Evolutionary conservation across 35 echinoderm and acorn worm genomes (phyloP), one percentile per base, ranked within the genome.

Genomic region (Ptychodera flava): DNA sequence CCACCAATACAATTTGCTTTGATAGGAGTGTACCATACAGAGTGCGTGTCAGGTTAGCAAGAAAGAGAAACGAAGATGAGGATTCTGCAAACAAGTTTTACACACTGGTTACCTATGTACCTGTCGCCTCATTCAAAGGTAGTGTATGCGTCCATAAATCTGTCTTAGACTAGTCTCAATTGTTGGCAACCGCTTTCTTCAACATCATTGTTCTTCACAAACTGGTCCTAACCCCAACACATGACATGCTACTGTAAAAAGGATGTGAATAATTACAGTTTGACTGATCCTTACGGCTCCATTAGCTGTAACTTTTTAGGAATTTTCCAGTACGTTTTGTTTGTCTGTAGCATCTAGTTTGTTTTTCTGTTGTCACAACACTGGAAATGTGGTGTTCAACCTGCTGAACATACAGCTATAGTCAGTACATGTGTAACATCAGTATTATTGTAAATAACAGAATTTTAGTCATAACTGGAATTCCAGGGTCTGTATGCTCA

Each of bases 21-120:
- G 32, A 77, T 84, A 97, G 95, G 95, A 97, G 95, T 89, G 95
- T 97, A n/a, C 95, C 95, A 37, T 89, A 81, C 92, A 97, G 95
- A 84, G 95, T 97, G 75, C 90, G 95, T 84, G 95, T 97, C 28
- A 91, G 95, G 36, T 87, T 97, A 76, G 95, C 95, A 83, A 97
- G 95, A 64, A 97, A 97, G 84, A 90, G 95, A 77, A 97, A 97
- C 36, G 95, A 97, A 84, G 95, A 97, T 93, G 95, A 97, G 82
- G 95, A 97, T 77, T 97, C 95, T 34, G 89, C 92, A 82, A 89
- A 97, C 85, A 97, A 97, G 35, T 89, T 97, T 22, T 97, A 93
- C 92, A 97, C 95, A 30, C 81, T 97, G 27, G 91, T 93, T 29
- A 91, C 95, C n/a, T 84, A 89, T 86, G 95, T 97, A 0, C 78